Percentiles rank a stretch among this genome's conserved stretches.
Evolutionary conservation across 2,797 vertebrate species (phyloP).

Genomic region (Lateolabrax maculatus): DNA sequence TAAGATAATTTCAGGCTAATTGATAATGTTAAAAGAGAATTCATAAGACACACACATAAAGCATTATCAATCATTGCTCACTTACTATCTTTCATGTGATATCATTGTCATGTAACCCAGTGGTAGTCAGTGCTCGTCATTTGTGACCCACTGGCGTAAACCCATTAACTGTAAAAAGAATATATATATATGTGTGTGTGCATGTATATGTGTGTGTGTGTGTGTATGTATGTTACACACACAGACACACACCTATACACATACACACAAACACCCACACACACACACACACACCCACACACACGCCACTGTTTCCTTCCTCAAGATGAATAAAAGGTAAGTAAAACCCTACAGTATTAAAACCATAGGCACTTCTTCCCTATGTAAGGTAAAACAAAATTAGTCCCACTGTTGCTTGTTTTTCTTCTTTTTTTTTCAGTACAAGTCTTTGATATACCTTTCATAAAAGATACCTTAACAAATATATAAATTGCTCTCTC

Average conservation of each 20-base stretch:
- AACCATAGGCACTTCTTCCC: slow-evolving; percentile 25
- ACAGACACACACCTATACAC: no score
- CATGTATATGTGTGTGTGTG: no score
- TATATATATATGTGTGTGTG: background rate
- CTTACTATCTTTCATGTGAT: slow-evolving; percentile 22
- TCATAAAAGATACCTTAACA: slow-evolving; percentile 20
- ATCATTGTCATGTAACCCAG: slow-evolving; percentile 46
- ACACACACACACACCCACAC: no score
- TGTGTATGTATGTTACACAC: no score
- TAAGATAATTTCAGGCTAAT: slow-evolving; percentile 22
- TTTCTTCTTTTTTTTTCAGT: slow-evolving; percentile 19
- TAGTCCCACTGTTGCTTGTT: slow-evolving; percentile 26
- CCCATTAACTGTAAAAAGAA: slow-evolving; percentile 17
- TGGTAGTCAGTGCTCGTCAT: slow-evolving; percentile 34
- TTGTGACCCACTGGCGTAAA: slow-evolving; percentile 61
- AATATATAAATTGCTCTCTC: slow-evolving; percentile 9
- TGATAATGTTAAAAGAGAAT: slow-evolving; percentile 32
- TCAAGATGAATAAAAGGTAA: slow-evolving; percentile 26
- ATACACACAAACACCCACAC: no score
- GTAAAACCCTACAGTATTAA: slow-evolving; percentile 24
- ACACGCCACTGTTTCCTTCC: background rate
- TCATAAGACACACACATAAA: slow-evolving; percentile 40
- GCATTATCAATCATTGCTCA: background rate
- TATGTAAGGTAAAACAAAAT: slow-evolving; percentile 57
- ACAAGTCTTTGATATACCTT: slow-evolving; percentile 25